Evolutionary conservation across 2,888 invertebrate species (phyloP).

Genomic region (Drosophila neonasuta): DNA sequence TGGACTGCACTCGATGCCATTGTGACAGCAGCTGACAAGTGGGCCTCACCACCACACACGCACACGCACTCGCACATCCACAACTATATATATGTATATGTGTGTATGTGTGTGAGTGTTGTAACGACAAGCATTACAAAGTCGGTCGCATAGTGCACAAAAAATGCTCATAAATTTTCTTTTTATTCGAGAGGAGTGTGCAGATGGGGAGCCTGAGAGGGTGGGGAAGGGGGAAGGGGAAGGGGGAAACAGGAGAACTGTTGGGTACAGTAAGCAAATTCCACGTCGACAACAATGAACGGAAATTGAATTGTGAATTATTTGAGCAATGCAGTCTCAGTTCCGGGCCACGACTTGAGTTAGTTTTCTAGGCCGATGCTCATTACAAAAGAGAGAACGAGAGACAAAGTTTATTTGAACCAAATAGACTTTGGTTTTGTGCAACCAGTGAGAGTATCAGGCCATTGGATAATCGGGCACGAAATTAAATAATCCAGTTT

Average conservation of each 20-base stretch:
- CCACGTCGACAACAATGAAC: constrained; percentile 57
- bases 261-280: constrained; percentile 62
- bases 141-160: constrained; percentile 46
- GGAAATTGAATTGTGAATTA: constrained; percentile 77
- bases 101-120: constrained; percentile 15
- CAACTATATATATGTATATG: constrained; percentile 11
- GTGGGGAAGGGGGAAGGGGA: background rate
- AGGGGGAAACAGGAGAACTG: background rate
- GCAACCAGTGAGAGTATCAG: background rate
- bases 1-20: constrained; percentile 68
- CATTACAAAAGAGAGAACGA: constrained; percentile 41
- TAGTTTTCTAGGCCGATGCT: constrained; percentile 60
- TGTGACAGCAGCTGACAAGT: constrained; percentile 69
- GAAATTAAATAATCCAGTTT: constrained; percentile 15
- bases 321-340: constrained; percentile 63
- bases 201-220: background rate
- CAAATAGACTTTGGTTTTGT: constrained; percentile 1
- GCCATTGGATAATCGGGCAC: constrained; percentile 7
- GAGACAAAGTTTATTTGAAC: constrained; percentile 54
- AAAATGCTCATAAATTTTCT: constrained; percentile 63
- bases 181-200: constrained; percentile 50
- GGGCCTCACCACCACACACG: constrained; percentile 28
- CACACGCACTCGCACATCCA: constrained; percentile 18
- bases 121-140: constrained; percentile 51
- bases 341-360: constrained; percentile 64